These are phyloP conservation scores for Triplophysa tibetana DNA, from an alignment of 2,113 vertebrate genomes.

Conservation along the genomic window DNA sequence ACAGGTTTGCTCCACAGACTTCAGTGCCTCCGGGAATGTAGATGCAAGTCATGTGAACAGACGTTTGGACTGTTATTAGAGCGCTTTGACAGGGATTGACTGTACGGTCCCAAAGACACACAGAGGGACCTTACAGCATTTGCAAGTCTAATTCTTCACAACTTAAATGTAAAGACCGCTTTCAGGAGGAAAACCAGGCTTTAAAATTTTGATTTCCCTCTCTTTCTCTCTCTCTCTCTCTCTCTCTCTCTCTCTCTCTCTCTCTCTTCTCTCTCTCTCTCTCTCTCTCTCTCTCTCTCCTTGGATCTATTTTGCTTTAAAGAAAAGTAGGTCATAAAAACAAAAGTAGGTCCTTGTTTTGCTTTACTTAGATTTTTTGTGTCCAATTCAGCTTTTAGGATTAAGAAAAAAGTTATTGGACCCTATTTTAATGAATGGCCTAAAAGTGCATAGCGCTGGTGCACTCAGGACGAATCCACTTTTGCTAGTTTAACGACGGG, in stretches of 20 bases:
- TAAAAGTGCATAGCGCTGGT: too few species aligned
- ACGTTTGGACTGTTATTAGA: too few species aligned
- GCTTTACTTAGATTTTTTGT: too few species aligned
- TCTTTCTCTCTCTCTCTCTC: slow-evolving; percentile 18
- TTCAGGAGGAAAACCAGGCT: not conserved
- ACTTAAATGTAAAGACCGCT: not conserved
- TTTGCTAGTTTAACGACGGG: too few species aligned
- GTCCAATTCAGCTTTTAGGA: too few species aligned
- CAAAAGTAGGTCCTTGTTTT: too few species aligned
- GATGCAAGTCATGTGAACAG: not conserved
- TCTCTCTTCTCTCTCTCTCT: slow-evolving; percentile 24
- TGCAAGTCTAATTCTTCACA: slow-evolving; percentile 9
- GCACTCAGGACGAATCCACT: too few species aligned
- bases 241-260: not conserved
- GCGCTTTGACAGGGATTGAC: too few species aligned
- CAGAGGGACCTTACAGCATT: not conserved
- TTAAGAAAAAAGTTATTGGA: too few species aligned
- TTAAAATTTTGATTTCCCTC: slow-evolving; percentile 54
- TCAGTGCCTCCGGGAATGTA: too few species aligned
- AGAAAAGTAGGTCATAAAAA: slow-evolving; percentile 65
- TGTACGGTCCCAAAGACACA: not conserved
- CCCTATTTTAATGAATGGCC: too few species aligned
- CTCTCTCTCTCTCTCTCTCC: not conserved
- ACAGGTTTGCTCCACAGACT: not conserved
- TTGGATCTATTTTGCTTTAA: slow-evolving; percentile 36